Percentiles rank a stretch among this genome's conserved stretches.
Evolutionary conservation across 2,797 vertebrate genomes (phyloP).

Genomic region (Cyclopterus lumpus): DNA sequence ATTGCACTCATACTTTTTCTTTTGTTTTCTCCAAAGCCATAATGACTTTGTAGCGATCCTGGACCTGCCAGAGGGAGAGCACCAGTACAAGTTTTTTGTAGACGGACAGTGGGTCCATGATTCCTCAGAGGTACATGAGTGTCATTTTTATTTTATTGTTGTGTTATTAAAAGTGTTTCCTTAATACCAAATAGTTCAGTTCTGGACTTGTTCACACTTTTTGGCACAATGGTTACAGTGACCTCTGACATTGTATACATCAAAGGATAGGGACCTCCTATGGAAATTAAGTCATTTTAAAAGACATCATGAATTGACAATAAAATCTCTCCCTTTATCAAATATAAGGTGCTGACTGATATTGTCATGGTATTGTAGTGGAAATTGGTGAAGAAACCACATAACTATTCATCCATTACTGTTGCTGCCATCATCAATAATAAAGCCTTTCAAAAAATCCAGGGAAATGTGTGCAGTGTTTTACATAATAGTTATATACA

Average conservation of each 20-base stretch:
- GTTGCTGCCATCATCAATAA: background rate
- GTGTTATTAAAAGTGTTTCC: background rate
- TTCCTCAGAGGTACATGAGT: constrained; percentile 89
- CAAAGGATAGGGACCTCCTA: background rate
- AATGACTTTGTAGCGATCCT: constrained; percentile 98
- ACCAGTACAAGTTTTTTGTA: constrained; percentile 99
- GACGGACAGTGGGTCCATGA: constrained; percentile 98
- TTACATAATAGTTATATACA: background rate
- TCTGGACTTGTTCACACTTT: background rate
- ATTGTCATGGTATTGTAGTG: background rate
- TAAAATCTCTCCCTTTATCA: background rate
- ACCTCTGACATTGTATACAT: background rate
- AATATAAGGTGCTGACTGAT: background rate
- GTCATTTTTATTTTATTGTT: background rate
- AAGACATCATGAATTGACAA: background rate
- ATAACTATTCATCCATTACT: background rate
- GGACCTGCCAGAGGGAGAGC: constrained; percentile 96
- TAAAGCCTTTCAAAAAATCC: background rate
- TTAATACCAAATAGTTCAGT: background rate
- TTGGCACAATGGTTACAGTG: background rate
- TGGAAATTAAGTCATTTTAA: background rate
- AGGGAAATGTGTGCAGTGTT: background rate
- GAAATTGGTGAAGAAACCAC: background rate
- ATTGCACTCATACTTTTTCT: background rate
- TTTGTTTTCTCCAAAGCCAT: constrained; percentile 84